Percentiles rank a stretch among this genome's conserved stretches.
Evolutionary conservation across 2,797 vertebrate species (phyloP).

Genomic region (Coregonus ussuriensis): DNA sequence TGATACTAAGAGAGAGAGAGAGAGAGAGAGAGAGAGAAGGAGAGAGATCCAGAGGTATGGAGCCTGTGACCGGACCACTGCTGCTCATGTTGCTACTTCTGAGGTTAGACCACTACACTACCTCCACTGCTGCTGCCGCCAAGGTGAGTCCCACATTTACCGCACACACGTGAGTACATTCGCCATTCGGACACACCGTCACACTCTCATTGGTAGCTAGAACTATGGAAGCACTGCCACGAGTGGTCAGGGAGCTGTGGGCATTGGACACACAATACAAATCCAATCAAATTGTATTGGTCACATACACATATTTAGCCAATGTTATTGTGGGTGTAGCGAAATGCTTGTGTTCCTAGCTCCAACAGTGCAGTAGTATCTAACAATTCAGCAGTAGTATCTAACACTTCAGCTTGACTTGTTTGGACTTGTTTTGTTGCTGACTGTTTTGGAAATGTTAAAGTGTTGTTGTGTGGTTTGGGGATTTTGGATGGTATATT

Average conservation of each 20-base stretch:
- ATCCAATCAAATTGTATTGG: no score
- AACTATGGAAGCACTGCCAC: no score
- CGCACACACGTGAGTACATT: not conserved
- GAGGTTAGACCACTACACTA: not conserved
- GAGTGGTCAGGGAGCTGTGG: no score
- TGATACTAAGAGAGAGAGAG: not conserved
- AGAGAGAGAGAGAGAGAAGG: slow-evolving; percentile 11
- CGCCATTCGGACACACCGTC: no score
- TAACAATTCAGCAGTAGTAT: not conserved
- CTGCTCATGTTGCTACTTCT: slow-evolving; percentile 30
- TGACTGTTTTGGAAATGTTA: not conserved
- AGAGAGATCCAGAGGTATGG: slow-evolving; percentile 25
- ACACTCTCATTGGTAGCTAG: no score
- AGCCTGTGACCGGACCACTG: slow-evolving; percentile 10
- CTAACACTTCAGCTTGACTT: not conserved
- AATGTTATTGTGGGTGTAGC: no score
- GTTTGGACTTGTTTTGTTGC: not conserved
- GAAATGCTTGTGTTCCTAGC: no score
- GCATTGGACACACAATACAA: no score
- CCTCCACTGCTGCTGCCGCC: not conserved
- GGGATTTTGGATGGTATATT: not conserved
- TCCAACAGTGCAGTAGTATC: no score
- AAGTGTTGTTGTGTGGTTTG: slow-evolving; percentile 1
- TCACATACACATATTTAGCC: not conserved
- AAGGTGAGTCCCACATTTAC: slow-evolving; percentile 30